phyloP scores from a whole-genome alignment of 2,888 invertebrate genomes.

The Tinea trinotella region DNA sequence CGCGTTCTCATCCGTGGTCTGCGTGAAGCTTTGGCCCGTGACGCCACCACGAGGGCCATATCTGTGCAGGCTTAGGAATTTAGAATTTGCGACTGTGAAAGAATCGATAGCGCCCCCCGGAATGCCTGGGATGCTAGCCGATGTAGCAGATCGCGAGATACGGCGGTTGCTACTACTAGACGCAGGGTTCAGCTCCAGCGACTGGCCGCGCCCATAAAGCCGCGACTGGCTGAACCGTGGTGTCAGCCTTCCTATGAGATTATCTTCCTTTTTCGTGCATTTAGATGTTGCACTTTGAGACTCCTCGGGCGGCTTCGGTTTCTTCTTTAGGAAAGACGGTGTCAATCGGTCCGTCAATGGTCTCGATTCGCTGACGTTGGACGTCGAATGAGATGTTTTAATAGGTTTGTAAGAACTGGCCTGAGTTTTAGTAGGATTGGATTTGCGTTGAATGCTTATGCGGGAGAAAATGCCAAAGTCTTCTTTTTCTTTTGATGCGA shows the following conservation, averaged over 20 bases:
- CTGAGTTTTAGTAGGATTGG: conserved; percentile 57
- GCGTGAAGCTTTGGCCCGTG: neutral
- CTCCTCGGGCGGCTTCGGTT: conserved; percentile 48
- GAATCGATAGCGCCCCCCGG: conserved; percentile 43
- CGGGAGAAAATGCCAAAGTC: conserved; percentile 51
- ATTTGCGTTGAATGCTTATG: conserved; percentile 56
- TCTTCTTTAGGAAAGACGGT: conserved; percentile 63
- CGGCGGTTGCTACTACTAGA: conserved; percentile 24
- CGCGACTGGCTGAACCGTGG: conserved; percentile 62
- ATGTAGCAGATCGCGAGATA: conserved; percentile 39
- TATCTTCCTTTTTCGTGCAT: conserved; percentile 46
- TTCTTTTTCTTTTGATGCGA: conserved; percentile 29
- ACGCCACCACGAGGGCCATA: neutral
- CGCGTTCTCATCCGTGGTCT: neutral
- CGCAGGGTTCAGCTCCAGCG: conserved; percentile 47
- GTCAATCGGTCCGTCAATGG: conserved; percentile 54
- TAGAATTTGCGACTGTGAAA: conserved; percentile 54
- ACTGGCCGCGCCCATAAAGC: conserved; percentile 54
- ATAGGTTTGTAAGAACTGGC: conserved; percentile 40
- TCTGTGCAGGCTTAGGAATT: conserved; percentile 60
- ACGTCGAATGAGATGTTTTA: conserved; percentile 59
- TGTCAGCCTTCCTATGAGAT: conserved; percentile 56
- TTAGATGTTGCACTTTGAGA: conserved; percentile 30
- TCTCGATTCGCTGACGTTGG: conserved; percentile 57
- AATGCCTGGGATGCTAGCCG: conserved; percentile 45